A percentile compares a stretch with the other conserved stretches of the same genome.
Conservation (phyloP, 2,113 vertebrate genomes). For the Prionailurus bengalensis region DNA sequence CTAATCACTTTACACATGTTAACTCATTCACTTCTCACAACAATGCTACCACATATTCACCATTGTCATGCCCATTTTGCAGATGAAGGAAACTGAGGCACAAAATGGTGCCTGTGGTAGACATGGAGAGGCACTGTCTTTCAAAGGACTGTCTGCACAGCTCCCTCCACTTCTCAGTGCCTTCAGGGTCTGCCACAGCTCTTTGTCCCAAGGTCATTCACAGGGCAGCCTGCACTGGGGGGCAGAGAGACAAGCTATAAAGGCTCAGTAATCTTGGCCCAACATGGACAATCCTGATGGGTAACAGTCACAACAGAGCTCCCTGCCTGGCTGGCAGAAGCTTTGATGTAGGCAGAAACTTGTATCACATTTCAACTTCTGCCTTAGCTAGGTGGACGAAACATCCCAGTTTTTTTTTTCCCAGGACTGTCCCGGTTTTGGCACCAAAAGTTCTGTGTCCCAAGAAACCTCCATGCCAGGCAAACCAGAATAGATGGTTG, state of each 20-base stretch:
- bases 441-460: background rate
- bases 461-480: background rate
- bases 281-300: background rate
- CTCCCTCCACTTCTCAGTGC: background rate
- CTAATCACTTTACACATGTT: background rate
- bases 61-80: background rate
- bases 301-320: background rate
- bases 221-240: background rate
- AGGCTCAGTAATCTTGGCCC: background rate
- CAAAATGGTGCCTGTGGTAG: background rate
- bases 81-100: slow-evolving; percentile 43
- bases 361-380: background rate
- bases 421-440: background rate
- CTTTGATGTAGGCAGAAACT: background rate
- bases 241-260: background rate
- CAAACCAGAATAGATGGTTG: background rate
- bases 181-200: background rate
- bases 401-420: background rate
- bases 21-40: slow-evolving; percentile 18
- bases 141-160: background rate
- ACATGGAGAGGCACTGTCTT: background rate
- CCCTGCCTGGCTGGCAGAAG: background rate
- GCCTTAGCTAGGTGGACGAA: background rate
- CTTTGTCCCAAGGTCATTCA: background rate
- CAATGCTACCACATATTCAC: background rate